These are phyloP conservation scores for Nomia melanderi DNA, from an alignment of 1,140 invertebrate species.

Conservation along the genomic window DNA sequence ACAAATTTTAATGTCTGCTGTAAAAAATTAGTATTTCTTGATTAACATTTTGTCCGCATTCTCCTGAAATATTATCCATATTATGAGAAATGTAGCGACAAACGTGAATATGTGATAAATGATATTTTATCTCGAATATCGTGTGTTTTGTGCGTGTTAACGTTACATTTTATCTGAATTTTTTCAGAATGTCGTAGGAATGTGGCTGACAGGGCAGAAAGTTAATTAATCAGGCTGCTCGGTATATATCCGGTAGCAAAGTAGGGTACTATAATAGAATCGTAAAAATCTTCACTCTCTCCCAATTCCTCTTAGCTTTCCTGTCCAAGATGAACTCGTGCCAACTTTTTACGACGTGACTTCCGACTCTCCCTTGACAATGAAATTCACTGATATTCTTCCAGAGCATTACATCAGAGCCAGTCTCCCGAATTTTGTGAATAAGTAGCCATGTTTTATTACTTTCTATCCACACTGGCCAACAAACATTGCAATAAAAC, in stretches of 20 bases:
- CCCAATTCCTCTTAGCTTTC: neutral
- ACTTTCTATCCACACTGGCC: neutral
- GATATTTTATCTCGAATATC: neutral
- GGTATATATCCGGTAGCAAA: neutral
- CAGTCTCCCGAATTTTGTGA: constrained; percentile 27
- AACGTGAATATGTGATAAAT: too few relatives aligned
- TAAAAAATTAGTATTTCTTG: too few relatives aligned
- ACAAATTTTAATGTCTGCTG: too few relatives aligned
- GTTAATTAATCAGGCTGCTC: constrained; percentile 18
- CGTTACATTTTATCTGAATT: neutral
- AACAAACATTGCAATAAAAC: constrained; percentile 12
- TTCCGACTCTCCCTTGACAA: constrained; percentile 36
- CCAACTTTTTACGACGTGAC: constrained; percentile 50
- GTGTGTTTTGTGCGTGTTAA: neutral
- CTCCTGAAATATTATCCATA: too few relatives aligned
- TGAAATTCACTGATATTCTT: constrained; percentile 39
- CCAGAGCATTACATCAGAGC: constrained; percentile 17
- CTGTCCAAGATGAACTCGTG: constrained; percentile 25
- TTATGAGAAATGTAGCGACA: too few relatives aligned
- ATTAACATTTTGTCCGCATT: too few relatives aligned
- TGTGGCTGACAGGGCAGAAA: neutral
- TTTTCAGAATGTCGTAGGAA: neutral
- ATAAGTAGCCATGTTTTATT: constrained; percentile 22
- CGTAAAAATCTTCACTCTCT: constrained; percentile 41
- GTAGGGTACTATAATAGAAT: constrained; percentile 9